Base-by-base conservation (phyloP, 2,888 invertebrate genomes). In the Carabus problematicus region DNA sequence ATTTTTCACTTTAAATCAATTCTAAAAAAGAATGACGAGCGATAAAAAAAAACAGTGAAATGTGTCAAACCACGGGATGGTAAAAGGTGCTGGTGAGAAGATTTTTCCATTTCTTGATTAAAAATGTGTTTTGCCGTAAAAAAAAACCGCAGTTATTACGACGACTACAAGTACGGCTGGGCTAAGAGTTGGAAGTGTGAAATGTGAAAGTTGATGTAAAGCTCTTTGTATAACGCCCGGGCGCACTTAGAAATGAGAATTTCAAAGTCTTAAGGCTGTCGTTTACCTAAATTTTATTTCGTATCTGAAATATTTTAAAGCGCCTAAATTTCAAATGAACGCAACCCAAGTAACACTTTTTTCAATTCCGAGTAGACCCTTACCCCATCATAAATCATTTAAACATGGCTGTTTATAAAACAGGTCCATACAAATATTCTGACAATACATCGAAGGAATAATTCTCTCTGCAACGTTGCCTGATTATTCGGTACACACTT, bases 101-200 rank as follows among this genome's bases (percentile, higher is more conserved):
- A 52, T 52, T 52, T 52, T 52, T 52, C 52, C 52, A 52, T 52
- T 52, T 52, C 52, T 52, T 52, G 52, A 52, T 52, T 52, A 52
- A 52, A 52, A 52, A 52, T 16, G 52, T 16, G 52, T 52, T 52
- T 16, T 52, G 4, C 52, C 8, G 14, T 52, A 7, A 52, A 52
- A 52, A 52, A 52, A 52, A 9, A n/a, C 52, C 52, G 16, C 52
- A 29, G 3, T 29, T 29, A 52, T 52, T 52, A 52, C 52, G 52
- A 52, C 16, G 52, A 52, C 52, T 18, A 52, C 52, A 19, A 29
- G 29, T 29, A 52, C 52, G 6, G 14, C 6, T 52, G 16, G 29
- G 29, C 29, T 6, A 29, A 29, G 2, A 6, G 29, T 29, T 29
- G 52, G 19, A 18, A 14, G 19, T 9, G 16, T 52, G 52, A 19